Conservation (phyloP, 2,888 invertebrate genomes). For the Synergus itoensis region DNA sequence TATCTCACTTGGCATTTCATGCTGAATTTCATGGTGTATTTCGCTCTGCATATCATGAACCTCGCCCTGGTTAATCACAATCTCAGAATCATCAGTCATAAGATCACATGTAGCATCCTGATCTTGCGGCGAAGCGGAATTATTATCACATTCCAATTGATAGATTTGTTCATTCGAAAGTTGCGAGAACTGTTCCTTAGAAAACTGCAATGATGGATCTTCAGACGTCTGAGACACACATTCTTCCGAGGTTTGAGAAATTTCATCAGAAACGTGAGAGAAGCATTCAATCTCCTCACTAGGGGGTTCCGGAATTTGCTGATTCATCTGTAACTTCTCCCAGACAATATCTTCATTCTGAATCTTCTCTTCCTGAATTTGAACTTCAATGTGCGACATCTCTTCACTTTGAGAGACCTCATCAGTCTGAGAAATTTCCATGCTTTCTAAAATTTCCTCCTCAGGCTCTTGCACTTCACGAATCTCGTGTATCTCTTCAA, state of each 20-base stretch:
- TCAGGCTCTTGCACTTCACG: conserved; percentile 33
- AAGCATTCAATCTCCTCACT: conserved; percentile 28
- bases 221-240: conserved; percentile 56
- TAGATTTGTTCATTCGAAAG: conserved; percentile 53
- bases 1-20: neutral
- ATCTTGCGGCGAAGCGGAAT: conserved; percentile 53
- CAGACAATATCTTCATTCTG: neutral
- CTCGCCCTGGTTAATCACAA: conserved; percentile 48
- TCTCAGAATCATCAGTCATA: conserved; percentile 58
- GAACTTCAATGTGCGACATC: conserved; percentile 20
- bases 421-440: conserved; percentile 44
- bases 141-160: conserved; percentile 42
- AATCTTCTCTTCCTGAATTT: conserved; percentile 7
- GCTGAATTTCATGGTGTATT: neutral
- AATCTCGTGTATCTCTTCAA: conserved; percentile 36
- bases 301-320: neutral
- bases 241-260: conserved; percentile 58
- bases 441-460: conserved; percentile 11
- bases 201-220: conserved; percentile 62
- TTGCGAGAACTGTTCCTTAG: conserved; percentile 57
- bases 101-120: conserved; percentile 58
- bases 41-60: conserved; percentile 8
- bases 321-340: conserved; percentile 38
- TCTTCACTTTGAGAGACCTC: conserved; percentile 28
- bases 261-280: conserved; percentile 55